Evolutionary conservation across 2,113 vertebrate species (phyloP).

Genomic region (Podarcis raffonei): DNA sequence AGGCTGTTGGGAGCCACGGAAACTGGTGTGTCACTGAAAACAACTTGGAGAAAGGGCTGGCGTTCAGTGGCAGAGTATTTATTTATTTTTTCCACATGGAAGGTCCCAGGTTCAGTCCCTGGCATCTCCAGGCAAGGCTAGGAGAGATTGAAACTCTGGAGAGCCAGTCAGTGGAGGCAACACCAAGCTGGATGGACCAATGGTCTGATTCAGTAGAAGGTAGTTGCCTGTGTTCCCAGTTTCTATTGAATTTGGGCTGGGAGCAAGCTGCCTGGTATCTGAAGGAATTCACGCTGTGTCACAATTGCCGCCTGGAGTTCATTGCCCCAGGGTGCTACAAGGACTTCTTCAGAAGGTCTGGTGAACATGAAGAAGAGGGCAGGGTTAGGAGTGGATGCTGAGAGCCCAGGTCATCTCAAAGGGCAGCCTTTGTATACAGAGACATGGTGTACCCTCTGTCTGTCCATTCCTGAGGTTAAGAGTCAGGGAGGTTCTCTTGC

Average conservation of each 20-base stretch:
- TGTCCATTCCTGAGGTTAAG: background rate
- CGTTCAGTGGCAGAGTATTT: too few relatives aligned
- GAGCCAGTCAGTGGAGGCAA: too few relatives aligned
- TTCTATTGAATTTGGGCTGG: background rate
- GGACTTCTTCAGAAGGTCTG: background rate
- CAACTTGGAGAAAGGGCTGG: too few relatives aligned
- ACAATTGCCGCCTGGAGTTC: background rate
- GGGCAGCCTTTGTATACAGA: background rate
- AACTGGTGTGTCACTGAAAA: too few relatives aligned
- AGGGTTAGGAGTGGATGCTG: background rate
- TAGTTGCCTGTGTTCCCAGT: background rate
- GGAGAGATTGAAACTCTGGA: too few relatives aligned
- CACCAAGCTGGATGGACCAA: background rate
- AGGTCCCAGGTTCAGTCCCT: too few relatives aligned
- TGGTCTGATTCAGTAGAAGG: too few relatives aligned
- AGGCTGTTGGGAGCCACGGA: too few relatives aligned
- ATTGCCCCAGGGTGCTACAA: background rate
- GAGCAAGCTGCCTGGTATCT: background rate
- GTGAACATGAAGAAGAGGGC: background rate
- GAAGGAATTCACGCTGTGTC: background rate
- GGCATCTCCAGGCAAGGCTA: too few relatives aligned
- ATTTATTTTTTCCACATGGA: too few relatives aligned
- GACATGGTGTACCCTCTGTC: background rate
- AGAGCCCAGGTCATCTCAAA: background rate
- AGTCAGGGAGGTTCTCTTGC: background rate